phyloP scores from a whole-genome alignment of 2,113 vertebrate genomes.

The Xiphophorus maculatus region DNA sequence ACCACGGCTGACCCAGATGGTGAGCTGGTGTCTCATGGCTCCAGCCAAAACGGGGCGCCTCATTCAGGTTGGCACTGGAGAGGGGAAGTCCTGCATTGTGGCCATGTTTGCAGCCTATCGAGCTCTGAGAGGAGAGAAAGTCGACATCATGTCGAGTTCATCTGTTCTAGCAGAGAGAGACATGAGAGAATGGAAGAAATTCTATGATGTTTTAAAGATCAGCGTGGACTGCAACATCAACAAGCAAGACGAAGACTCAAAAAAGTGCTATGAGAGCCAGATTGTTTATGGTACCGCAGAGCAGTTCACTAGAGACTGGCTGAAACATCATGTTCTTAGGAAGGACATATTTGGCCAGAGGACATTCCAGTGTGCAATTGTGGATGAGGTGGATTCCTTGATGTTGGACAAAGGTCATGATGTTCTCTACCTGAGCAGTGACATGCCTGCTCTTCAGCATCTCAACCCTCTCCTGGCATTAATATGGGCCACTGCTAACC shows the following conservation, averaged over 20 bases:
- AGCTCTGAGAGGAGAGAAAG: slow-evolving; percentile 42
- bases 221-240: slow-evolving; percentile 50
- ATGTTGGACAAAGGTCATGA: slow-evolving; percentile 72
- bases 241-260: background rate
- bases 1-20: slow-evolving; percentile 68
- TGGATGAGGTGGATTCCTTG: slow-evolving; percentile 75
- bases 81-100: slow-evolving; percentile 74
- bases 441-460: slow-evolving; percentile 54
- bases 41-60: slow-evolving; percentile 58
- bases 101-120: slow-evolving; percentile 76
- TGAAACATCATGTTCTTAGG: slow-evolving; percentile 48
- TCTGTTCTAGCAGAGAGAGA: slow-evolving; percentile 69
- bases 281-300: slow-evolving; percentile 74
- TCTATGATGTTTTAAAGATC: slow-evolving; percentile 39
- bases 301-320: slow-evolving; percentile 66
- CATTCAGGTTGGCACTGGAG: slow-evolving; percentile 70
- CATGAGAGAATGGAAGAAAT: background rate
- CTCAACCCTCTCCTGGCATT: slow-evolving; percentile 56
- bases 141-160: slow-evolving; percentile 71
- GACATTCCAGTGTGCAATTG: slow-evolving; percentile 67
- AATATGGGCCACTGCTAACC: slow-evolving; percentile 62
- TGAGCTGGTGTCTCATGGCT: slow-evolving; percentile 73
- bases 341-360: slow-evolving; percentile 49
- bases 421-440: slow-evolving; percentile 35
- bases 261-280: slow-evolving; percentile 49